phyloP scores from a whole-genome alignment of 2,797 vertebrate species.

The Rhynchotus rufescens region DNA sequence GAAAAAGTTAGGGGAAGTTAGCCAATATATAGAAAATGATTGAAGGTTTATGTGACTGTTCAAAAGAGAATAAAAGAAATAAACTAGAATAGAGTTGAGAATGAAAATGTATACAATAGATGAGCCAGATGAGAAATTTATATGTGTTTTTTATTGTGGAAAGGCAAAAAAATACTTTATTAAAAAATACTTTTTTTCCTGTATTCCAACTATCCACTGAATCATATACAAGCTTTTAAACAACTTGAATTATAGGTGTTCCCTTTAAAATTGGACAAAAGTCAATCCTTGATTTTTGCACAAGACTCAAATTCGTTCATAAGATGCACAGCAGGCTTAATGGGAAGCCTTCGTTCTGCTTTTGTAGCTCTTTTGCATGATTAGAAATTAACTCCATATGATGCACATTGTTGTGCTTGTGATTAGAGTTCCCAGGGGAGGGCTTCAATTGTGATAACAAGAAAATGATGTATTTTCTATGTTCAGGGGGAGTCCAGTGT shows the following conservation, averaged over 20 bases:
- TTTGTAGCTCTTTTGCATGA: neutral
- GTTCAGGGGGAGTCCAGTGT: rapidly evolving
- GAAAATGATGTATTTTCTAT: neutral
- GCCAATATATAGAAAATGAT: neutral
- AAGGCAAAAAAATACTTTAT: neutral
- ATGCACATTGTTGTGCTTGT: neutral
- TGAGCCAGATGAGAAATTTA: rapidly evolving
- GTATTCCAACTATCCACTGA: neutral
- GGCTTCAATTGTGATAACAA: neutral
- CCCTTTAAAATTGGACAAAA: neutral
- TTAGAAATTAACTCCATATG: neutral
- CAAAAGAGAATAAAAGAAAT: neutral
- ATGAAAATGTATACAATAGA: neutral
- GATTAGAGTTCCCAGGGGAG: neutral
- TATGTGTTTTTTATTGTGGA: neutral
- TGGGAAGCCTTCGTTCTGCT: neutral
- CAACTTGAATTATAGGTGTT: neutral
- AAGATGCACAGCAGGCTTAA: neutral
- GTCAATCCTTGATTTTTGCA: neutral
- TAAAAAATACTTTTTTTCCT: neutral
- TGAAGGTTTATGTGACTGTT: neutral
- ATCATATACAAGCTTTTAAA: neutral
- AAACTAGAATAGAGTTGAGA: neutral
- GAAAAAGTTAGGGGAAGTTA: neutral
- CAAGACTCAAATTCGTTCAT: neutral